A percentile compares a stretch with the other conserved stretches of the same genome.
phyloP scores from a whole-genome alignment of 2,888 invertebrate species.

The Acleris laterana region DNA sequence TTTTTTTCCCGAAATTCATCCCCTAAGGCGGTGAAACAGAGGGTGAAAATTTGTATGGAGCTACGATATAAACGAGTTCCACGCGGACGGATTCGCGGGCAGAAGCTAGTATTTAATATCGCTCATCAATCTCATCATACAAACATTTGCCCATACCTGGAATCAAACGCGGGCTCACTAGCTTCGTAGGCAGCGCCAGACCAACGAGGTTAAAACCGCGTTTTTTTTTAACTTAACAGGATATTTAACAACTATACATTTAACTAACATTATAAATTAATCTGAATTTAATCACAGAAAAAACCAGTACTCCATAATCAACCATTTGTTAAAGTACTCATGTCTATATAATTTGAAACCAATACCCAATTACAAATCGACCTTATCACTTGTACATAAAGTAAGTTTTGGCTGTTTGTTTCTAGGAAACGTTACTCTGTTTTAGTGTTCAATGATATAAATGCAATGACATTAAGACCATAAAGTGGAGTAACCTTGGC shows the following conservation, averaged over 20 bases:
- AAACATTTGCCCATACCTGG: too few species aligned
- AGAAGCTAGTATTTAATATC: too few species aligned
- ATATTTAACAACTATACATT: conserved; percentile 12
- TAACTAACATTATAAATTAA: conserved; percentile 8
- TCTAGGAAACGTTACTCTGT: conserved; percentile 10
- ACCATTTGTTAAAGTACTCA: not conserved
- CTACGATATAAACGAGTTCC: too few species aligned
- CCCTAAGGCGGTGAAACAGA: too few species aligned
- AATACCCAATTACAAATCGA: not conserved
- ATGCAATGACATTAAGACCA: conserved; percentile 31
- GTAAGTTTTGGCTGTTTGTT: not conserved
- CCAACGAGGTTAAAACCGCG: too few species aligned
- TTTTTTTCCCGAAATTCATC: too few species aligned
- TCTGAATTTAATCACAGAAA: conserved; percentile 19
- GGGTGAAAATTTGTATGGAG: too few species aligned
- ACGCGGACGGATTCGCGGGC: too few species aligned
- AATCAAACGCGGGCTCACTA: too few species aligned
- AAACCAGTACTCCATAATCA: not conserved
- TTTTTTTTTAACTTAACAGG: conserved; percentile 6
- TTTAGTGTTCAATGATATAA: conserved; percentile 31
- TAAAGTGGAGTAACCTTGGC: conserved; percentile 15
- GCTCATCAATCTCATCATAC: too few species aligned
- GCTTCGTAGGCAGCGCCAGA: too few species aligned
- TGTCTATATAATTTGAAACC: not conserved
- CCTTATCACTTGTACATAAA: not conserved